Evolutionary conservation across 1,140 invertebrate species (phyloP), one percentile per base, ranked within the genome.

Genomic region (Drosophila erecta): DNA sequence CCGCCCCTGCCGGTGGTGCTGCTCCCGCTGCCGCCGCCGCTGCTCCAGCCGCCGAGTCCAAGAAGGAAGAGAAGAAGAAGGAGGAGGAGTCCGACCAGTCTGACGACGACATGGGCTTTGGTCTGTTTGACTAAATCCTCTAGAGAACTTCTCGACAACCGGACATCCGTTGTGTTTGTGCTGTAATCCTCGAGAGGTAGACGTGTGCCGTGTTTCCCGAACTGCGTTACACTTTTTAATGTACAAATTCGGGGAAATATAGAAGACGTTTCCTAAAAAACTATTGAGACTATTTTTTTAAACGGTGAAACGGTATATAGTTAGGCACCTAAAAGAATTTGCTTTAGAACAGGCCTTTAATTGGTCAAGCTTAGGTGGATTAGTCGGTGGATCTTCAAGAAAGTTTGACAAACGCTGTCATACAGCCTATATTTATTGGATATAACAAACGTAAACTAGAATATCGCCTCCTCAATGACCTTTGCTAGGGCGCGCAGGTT

Each of bases 41-140:
- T 54, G 95, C 95, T 49, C 95, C 95, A 47, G 94, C 95, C 46
- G 95, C 95, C 76, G 95, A 94, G 56, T 93, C 94, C 53, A 93
- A 94, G 58, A 94, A 95, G 73, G 95, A 96, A 90, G 95, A 97
- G 91, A 96, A 98, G 93, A 97, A 98, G 92, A 95, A 96, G 90
- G 95, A 96, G 83, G 96, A 96, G 94, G 93, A 94, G 27, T 95
- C 96, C 72, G 95, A 96, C 91, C 97, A 97, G 93, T 97, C 98
- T 90, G 98, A 98, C 92, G 97, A 98, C 90, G 98, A 98, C 92
- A 98, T 99, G 97, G 98, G 97, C 92, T 98, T 99, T 93, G 97
- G 96, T 94, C 94, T 96, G 80, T 96, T 96, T 91, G 95, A 96
- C 92, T 96, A 96, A 95, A 30, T 35, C 47, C 35, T 6, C 38